These are phyloP conservation scores for Hippoglossus stenolepis DNA, from an alignment of 2,113 vertebrate species.

Conservation along the genomic window DNA sequence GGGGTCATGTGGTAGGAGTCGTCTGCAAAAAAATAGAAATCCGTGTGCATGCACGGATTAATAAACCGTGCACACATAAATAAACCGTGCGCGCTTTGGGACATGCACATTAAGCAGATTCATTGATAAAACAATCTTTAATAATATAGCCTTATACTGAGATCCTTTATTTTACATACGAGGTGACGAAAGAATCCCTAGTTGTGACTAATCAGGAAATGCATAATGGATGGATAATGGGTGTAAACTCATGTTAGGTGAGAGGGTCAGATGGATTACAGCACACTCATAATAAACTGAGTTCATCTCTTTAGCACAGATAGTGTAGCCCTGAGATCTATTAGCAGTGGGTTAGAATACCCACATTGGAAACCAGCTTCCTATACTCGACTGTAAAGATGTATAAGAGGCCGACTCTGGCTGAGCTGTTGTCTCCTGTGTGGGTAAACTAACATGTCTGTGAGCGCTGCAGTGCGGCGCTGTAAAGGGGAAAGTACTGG, in stretches of 20 bases:
- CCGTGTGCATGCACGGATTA: background rate
- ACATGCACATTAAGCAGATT: background rate
- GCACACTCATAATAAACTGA: background rate
- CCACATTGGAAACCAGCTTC: background rate
- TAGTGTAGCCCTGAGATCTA: background rate
- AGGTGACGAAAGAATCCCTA: background rate
- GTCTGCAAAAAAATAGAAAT: background rate
- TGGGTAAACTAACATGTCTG: conserved; percentile 32
- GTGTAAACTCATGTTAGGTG: conserved; percentile 10
- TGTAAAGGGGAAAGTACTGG: conserved; percentile 61
- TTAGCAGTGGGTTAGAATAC: background rate
- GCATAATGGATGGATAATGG: background rate
- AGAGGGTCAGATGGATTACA: conserved; percentile 19
- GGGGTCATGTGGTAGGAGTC: background rate
- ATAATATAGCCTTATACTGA: background rate
- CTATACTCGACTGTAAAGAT: background rate
- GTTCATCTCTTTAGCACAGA: background rate
- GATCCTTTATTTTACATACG: conserved; percentile 2
- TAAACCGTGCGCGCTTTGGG: background rate
- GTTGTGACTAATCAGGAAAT: too few relatives aligned
- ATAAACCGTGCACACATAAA: background rate
- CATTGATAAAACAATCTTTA: background rate
- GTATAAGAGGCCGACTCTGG: conserved; percentile 21
- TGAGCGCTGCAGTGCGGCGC: conserved; percentile 38
- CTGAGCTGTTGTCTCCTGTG: conserved; percentile 41